These are phyloP conservation scores for Drosophila neonasuta DNA, from an alignment of 2,888 invertebrate genomes.

Conservation along the genomic window DNA sequence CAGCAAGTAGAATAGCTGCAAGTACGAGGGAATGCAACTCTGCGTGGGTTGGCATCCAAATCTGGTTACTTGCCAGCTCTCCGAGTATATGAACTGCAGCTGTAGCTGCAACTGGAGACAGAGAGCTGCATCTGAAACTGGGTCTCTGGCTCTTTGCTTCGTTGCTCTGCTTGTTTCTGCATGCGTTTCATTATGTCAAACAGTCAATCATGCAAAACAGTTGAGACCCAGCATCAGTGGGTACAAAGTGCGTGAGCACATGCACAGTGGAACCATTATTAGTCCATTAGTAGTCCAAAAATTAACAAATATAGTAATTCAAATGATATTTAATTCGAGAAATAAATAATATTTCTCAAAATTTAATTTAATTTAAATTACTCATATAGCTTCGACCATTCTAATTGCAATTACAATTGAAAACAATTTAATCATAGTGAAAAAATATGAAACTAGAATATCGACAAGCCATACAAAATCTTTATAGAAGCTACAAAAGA, in stretches of 20 bases:
- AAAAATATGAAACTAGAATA: no score
- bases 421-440: no score
- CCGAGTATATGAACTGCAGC: not conserved
- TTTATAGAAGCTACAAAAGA: no score
- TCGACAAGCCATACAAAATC: no score
- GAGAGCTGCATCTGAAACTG: not conserved
- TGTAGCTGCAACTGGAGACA: not conserved
- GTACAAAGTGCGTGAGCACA: slow-evolving; percentile 41
- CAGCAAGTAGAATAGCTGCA: slow-evolving; percentile 26
- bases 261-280: slow-evolving; percentile 44
- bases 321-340: no score
- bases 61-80: slow-evolving; percentile 57
- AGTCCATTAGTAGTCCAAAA: no score
- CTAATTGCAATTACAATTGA: no score
- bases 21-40: slow-evolving; percentile 38
- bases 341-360: no score
- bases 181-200: slow-evolving; percentile 76
- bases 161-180: slow-evolving; percentile 54
- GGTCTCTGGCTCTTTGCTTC: not conserved
- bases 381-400: no score
- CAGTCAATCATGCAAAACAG: slow-evolving; percentile 76
- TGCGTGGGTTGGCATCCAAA: slow-evolving; percentile 41
- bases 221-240: slow-evolving; percentile 54
- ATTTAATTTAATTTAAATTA: no score
- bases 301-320: no score